Evolutionary conservation across 2,113 vertebrate species (phyloP).

Genomic region (Hydrolagus affinis): DNA sequence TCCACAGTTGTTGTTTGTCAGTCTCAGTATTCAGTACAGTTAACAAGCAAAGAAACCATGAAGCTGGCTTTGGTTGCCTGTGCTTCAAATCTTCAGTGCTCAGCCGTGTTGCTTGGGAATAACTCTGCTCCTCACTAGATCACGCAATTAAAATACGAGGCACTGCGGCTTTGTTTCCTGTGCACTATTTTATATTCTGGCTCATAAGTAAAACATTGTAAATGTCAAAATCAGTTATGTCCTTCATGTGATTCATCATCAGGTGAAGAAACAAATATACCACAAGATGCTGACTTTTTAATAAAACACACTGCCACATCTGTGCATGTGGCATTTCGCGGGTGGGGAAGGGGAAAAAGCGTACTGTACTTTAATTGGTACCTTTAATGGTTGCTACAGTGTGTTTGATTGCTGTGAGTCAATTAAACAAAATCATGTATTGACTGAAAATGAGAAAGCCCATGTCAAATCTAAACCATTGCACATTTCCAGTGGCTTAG

Average conservation of each 20-base stretch:
- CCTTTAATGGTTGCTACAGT: neutral
- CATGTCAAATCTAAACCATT: neutral
- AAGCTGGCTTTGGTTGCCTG: constrained; percentile 46
- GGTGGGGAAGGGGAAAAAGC: neutral
- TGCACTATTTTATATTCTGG: neutral
- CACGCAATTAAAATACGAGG: neutral
- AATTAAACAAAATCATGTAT: neutral
- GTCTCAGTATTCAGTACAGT: too few relatives aligned
- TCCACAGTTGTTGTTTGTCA: too few relatives aligned
- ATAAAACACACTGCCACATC: neutral
- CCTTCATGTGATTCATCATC: neutral
- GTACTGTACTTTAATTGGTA: neutral
- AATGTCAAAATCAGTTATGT: neutral
- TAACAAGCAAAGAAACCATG: too few relatives aligned
- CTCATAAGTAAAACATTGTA: neutral
- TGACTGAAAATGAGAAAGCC: neutral
- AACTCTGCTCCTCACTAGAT: neutral
- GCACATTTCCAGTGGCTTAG: neutral
- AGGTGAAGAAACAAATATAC: neutral
- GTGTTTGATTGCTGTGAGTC: neutral
- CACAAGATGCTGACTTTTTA: neutral
- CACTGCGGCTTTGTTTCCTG: neutral
- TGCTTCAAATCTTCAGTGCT: constrained; percentile 56
- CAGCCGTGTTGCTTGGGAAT: neutral
- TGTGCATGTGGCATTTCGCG: neutral